Conservation (phyloP, 2,797 vertebrate genomes). For the Kryptopterus vitreolus region DNA sequence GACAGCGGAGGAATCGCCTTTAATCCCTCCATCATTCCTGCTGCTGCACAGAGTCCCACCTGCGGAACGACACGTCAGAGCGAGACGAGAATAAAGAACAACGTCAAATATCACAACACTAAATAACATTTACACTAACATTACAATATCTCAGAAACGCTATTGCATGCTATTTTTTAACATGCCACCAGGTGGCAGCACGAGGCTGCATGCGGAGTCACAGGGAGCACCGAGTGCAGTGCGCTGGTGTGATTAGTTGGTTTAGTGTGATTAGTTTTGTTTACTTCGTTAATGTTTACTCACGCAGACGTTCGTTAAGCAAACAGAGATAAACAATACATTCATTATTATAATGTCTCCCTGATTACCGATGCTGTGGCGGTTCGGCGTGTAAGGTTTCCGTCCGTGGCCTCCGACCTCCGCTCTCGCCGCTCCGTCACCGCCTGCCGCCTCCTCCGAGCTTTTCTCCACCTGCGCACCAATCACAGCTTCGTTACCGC, state of each 20-base stretch:
- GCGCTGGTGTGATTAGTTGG: too few relatives aligned
- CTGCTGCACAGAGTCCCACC: slow-evolving; percentile 60
- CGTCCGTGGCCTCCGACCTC: slow-evolving; percentile 64
- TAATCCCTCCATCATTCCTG: slow-evolving; percentile 42
- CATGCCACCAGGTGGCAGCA: too few relatives aligned
- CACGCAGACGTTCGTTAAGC: not conserved
- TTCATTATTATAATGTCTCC: not conserved
- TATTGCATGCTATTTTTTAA: too few relatives aligned
- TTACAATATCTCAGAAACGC: too few relatives aligned
- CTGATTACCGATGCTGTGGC: slow-evolving; percentile 67
- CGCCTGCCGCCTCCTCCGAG: slow-evolving; percentile 66
- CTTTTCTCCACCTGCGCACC: slow-evolving; percentile 66
- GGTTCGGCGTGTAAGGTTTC: slow-evolving; percentile 56
- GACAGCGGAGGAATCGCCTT: slow-evolving; percentile 68
- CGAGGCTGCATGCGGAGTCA: too few relatives aligned
- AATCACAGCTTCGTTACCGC: slow-evolving; percentile 18
- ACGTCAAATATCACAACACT: too few relatives aligned
- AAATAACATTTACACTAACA: too few relatives aligned
- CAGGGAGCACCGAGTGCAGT: too few relatives aligned
- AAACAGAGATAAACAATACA: not conserved
- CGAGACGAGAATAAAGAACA: too few relatives aligned
- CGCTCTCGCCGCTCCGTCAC: slow-evolving; percentile 45
- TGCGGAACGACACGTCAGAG: slow-evolving; percentile 62
- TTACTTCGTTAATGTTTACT: not conserved
- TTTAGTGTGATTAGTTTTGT: not conserved